Evolutionary conservation across 2,113 vertebrate genomes (phyloP).

Genomic region (Rhagologus leucostigma): DNA sequence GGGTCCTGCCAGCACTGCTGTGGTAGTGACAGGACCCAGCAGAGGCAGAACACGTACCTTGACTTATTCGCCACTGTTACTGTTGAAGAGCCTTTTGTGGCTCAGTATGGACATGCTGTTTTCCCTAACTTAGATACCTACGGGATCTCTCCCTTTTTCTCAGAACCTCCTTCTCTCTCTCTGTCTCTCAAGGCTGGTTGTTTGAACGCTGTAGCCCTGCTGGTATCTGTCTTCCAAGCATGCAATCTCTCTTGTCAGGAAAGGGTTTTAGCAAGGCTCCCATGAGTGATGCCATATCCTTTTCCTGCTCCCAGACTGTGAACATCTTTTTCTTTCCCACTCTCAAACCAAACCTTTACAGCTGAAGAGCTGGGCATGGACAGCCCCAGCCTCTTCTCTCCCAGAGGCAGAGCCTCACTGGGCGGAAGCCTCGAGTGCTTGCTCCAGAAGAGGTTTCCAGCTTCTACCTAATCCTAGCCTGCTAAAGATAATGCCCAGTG

Average conservation of each 20-base stretch:
- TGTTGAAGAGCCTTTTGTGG: not conserved
- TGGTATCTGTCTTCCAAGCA: not conserved
- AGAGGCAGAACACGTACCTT: not conserved
- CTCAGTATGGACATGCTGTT: not conserved
- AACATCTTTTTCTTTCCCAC: not conserved
- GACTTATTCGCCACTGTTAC: not conserved
- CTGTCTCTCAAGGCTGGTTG: not conserved
- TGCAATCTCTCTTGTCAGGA: not conserved
- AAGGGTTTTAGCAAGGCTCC: not conserved
- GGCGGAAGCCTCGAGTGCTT: not conserved
- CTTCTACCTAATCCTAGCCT: not conserved
- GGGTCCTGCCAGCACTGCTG: not conserved
- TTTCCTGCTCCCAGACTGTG: not conserved
- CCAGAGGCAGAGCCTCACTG: not conserved
- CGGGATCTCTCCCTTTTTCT: not conserved
- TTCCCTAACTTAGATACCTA: not conserved
- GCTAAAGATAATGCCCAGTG: not conserved
- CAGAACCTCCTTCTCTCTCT: not conserved
- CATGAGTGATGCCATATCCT: not conserved
- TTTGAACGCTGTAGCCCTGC: rapidly evolving
- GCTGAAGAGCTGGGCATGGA: rapidly evolving
- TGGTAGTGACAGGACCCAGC: not conserved
- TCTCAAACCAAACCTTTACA: not conserved
- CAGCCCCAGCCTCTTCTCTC: not conserved
- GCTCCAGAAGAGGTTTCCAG: not conserved